A percentile compares a stretch with the other conserved stretches of the same genome.
Conservation (phyloP, 2,113 vertebrate genomes). For the Paralichthys olivaceus region DNA sequence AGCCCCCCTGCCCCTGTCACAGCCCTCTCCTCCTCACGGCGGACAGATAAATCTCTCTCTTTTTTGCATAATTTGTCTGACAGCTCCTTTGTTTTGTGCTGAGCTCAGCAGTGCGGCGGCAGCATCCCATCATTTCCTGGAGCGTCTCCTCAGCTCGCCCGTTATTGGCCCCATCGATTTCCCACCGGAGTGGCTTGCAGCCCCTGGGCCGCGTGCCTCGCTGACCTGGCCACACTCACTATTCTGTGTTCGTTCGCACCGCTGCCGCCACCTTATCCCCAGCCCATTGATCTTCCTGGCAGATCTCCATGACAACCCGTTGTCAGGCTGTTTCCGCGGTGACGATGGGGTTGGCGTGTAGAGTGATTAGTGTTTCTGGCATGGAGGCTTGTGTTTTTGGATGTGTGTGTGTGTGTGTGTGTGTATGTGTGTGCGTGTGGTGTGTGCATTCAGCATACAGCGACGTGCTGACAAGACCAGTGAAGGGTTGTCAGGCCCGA, state of each 20-base stretch:
- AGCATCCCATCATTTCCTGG: slow-evolving; percentile 70
- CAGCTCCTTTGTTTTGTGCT: slow-evolving; percentile 75
- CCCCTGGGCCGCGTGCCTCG: slow-evolving; percentile 28
- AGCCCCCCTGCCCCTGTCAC: slow-evolving; percentile 43
- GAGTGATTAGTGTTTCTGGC: slow-evolving; percentile 58
- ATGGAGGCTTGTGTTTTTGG: slow-evolving; percentile 1
- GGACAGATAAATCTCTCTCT: slow-evolving; percentile 53
- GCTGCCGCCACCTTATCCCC: slow-evolving; percentile 7
- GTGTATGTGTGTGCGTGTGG: slow-evolving; percentile 3
- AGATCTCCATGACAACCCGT: slow-evolving; percentile 70
- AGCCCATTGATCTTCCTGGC: slow-evolving; percentile 62
- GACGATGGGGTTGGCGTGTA: slow-evolving; percentile 32
- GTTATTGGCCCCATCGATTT: slow-evolving; percentile 67
- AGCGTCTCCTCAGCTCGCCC: slow-evolving; percentile 43
- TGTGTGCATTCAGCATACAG: slow-evolving; percentile 1
- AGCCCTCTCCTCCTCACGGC: slow-evolving; percentile 36
- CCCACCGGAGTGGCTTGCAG: neutral
- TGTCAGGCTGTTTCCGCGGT: slow-evolving; percentile 58
- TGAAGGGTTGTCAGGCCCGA: neutral
- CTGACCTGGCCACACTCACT: slow-evolving; percentile 51
- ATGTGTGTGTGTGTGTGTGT: neutral
- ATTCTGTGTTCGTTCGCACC: slow-evolving; percentile 49
- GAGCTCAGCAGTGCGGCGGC: slow-evolving; percentile 70
- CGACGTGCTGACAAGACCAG: neutral
- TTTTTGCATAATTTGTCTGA: slow-evolving; percentile 75